These are phyloP conservation scores for Apodemia mormo DNA, from an alignment of 2,888 invertebrate genomes.

Conservation along the genomic window DNA sequence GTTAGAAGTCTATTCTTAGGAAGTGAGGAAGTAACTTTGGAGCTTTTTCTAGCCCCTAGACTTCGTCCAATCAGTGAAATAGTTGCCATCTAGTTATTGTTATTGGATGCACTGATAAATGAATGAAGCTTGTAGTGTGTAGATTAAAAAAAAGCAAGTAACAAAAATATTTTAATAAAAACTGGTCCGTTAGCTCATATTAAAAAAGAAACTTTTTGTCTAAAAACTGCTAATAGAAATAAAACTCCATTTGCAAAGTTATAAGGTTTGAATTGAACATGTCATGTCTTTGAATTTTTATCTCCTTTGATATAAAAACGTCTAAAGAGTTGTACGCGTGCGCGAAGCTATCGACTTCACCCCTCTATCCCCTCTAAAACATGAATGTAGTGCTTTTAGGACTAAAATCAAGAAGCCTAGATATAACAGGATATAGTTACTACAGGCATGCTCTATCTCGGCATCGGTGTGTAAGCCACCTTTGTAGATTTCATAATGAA, in stretches of 20 bases:
- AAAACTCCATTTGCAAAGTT: background rate
- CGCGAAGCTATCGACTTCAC: slow-evolving; percentile 64
- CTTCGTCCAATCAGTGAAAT: too few species aligned
- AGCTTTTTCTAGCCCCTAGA: too few species aligned
- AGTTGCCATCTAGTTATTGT: too few species aligned
- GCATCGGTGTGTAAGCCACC: background rate
- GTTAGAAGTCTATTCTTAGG: too few species aligned
- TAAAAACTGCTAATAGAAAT: background rate
- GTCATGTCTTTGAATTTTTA: slow-evolving; percentile 15
- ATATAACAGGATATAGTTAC: slow-evolving; percentile 26
- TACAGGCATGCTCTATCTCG: background rate
- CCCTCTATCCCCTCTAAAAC: slow-evolving; percentile 42
- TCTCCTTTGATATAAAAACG: slow-evolving; percentile 31
- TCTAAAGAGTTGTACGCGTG: slow-evolving; percentile 49
- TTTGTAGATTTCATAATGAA: background rate
- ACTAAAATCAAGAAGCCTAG: slow-evolving; percentile 33
- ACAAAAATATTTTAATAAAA: background rate
- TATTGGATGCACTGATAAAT: too few species aligned
- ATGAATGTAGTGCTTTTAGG: slow-evolving; percentile 57
- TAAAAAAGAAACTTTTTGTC: background rate
- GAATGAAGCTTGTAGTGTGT: too few species aligned
- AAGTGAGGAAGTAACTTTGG: too few species aligned
- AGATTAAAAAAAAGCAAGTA: too few species aligned
- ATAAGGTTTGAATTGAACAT: slow-evolving; percentile 1
- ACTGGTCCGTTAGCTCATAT: background rate